These are phyloP conservation scores for Dallia pectoralis DNA, from an alignment of 2,797 vertebrate genomes.

Conservation along the genomic window DNA sequence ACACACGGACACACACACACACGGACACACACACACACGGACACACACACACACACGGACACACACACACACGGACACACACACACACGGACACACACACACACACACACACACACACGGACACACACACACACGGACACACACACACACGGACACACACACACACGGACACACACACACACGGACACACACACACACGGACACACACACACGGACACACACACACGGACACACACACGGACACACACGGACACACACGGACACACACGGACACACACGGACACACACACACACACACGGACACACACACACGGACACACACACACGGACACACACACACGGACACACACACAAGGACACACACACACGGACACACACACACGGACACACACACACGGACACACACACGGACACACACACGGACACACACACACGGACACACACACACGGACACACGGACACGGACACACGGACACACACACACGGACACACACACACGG, in stretches of 20 bases:
- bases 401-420: constrained; percentile 14
- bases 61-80: too few species aligned
- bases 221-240: too few species aligned
- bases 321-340: neutral
- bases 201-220: too few species aligned
- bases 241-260: neutral
- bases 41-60: constrained; percentile 12
- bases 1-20: too few species aligned
- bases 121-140: too few species aligned
- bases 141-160: constrained; percentile 16
- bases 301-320: too few species aligned
- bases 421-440: too few species aligned
- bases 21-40: neutral
- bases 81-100: constrained; percentile 13
- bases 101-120: too few species aligned
- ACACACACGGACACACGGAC: constrained; percentile 13
- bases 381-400: neutral
- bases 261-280: neutral
- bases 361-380: too few species aligned
- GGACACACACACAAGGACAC: constrained; percentile 18
- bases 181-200: constrained; percentile 9
- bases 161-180: too few species aligned
- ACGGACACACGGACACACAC: too few species aligned
- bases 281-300: neutral
- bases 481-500: neutral